Evolutionary conservation across 1,140 invertebrate species (phyloP).

Genomic region (Ips nitidus): DNA sequence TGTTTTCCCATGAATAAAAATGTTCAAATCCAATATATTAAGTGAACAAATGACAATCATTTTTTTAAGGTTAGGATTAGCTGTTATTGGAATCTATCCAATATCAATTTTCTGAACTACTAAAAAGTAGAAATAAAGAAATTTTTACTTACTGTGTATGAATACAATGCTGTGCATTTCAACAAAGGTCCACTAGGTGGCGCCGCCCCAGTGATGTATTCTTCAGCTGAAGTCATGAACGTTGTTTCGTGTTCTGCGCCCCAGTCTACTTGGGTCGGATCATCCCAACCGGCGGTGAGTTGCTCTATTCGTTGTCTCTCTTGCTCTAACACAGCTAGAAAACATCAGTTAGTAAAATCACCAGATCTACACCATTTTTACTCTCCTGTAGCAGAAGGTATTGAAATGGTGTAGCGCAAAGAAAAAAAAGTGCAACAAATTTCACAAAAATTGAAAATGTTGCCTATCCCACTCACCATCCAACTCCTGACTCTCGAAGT

Average conservation of each 20-base stretch:
- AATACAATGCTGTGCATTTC: conserved; percentile 71
- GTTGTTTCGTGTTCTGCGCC: conserved; percentile 62
- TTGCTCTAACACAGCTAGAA: conserved; percentile 68
- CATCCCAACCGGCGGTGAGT: conserved; percentile 76
- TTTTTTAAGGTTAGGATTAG: too few relatives aligned
- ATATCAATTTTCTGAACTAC: too few relatives aligned
- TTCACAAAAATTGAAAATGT: conserved; percentile 22
- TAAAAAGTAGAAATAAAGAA: conserved; percentile 22
- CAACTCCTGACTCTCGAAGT: conserved; percentile 59
- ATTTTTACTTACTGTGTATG: too few relatives aligned
- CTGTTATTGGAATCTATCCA: too few relatives aligned
- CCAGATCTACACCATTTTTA: too few relatives aligned
- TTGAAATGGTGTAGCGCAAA: too few relatives aligned
- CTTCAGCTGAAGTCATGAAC: conserved; percentile 44
- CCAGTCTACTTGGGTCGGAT: conserved; percentile 82
- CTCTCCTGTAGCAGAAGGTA: too few relatives aligned
- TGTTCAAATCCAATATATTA: too few relatives aligned
- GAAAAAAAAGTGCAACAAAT: too few relatives aligned
- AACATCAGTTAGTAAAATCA: conserved; percentile 7
- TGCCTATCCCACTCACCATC: conserved; percentile 63
- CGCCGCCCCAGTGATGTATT: conserved; percentile 47
- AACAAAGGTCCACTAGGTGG: conserved; percentile 60
- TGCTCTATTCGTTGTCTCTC: conserved; percentile 73
- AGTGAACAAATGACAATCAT: too few relatives aligned
- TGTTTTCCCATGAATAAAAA: too few relatives aligned